These are phyloP conservation scores for Crax fasciolata DNA, from an alignment of 2,797 vertebrate species.

Conservation along the genomic window DNA sequence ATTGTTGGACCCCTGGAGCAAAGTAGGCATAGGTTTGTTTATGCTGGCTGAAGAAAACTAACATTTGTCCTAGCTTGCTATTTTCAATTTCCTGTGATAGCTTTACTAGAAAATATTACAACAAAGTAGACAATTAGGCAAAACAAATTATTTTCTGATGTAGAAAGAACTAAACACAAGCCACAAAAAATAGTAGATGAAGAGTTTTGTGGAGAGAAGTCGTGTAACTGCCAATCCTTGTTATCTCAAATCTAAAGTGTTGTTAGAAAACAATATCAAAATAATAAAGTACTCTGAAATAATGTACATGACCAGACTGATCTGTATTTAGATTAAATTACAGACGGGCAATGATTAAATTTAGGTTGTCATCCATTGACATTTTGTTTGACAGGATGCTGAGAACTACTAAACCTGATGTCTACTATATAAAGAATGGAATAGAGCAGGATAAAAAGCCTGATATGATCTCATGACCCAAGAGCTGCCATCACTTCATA, in stretches of 20 bases:
- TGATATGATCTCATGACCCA: background rate
- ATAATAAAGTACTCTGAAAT: slow-evolving; percentile 51
- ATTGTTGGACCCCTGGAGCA: slow-evolving; percentile 27
- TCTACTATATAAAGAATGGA: slow-evolving; percentile 12
- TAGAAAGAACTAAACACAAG: background rate
- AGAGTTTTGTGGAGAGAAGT: background rate
- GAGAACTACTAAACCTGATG: background rate
- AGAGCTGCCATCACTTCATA: slow-evolving; percentile 43
- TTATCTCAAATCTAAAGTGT: slow-evolving; percentile 32
- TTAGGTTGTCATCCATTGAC: slow-evolving; percentile 39
- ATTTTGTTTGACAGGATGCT: slow-evolving; percentile 47
- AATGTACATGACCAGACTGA: slow-evolving; percentile 14
- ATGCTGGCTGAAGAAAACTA: slow-evolving; percentile 16
- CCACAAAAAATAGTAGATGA: slow-evolving; percentile 4
- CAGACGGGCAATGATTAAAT: slow-evolving; percentile 50
- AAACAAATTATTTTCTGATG: slow-evolving; percentile 37
- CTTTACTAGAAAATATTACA: background rate
- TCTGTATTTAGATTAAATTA: slow-evolving; percentile 62
- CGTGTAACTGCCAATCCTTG: slow-evolving; percentile 5
- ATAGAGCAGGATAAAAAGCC: slow-evolving; percentile 13
- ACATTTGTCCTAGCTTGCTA: slow-evolving; percentile 13
- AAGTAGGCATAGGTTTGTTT: slow-evolving; percentile 17
- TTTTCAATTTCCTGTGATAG: slow-evolving; percentile 23
- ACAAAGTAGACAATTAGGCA: slow-evolving; percentile 37
- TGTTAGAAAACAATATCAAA: slow-evolving; percentile 35